Base-by-base conservation (phyloP, 2,888 invertebrate genomes). In the Trichopria drosophilae region DNA sequence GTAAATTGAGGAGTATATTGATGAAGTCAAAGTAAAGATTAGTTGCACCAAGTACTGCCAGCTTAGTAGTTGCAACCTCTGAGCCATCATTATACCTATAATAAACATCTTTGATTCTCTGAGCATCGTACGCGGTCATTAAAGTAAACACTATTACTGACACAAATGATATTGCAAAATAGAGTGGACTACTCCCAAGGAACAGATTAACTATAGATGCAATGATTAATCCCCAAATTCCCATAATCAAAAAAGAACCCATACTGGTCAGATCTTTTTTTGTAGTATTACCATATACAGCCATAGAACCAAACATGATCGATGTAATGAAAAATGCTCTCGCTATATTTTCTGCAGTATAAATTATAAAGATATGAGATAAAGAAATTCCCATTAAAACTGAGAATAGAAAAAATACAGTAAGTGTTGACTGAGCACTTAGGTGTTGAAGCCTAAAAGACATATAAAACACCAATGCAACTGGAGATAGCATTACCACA, bases 221-320 rank as follows among this genome's bases (percentile, higher is more conserved):
- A 18, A 47, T 37, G 18, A 47, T 47, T 40, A 47, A 23, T 19
- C 47, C 47, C 39, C 31, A 47, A 10, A 47, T 7, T 39, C 47
- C 47, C 47, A 47, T 47, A 22, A 39, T 40, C 23, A 47, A 39
- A 26, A 47, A 47, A 31, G 47, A 47, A 13, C 47, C 47, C 39
- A 47, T 39, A 47, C 47, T 46, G 22, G 46, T 37, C 13, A 46
- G 37, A 39, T 46, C 46, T 46, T 32, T 46, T 46, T 46, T 46
- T 36, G 46, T 46, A 22, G 31, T 46, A 37, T 46, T 37, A 10
- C 46, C 46, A 46, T 46, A 46, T 28, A 46, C 28, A 37, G 37
- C 29, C 46, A 46, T 46, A 37, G 37, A 28, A 23, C 37, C 46
- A 37, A 46, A 46, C 36, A 46, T 36, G 46, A 37, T 37, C 10